Evolutionary conservation across 2,888 invertebrate genomes (phyloP).

Genomic region (Flexamia atlantica): DNA sequence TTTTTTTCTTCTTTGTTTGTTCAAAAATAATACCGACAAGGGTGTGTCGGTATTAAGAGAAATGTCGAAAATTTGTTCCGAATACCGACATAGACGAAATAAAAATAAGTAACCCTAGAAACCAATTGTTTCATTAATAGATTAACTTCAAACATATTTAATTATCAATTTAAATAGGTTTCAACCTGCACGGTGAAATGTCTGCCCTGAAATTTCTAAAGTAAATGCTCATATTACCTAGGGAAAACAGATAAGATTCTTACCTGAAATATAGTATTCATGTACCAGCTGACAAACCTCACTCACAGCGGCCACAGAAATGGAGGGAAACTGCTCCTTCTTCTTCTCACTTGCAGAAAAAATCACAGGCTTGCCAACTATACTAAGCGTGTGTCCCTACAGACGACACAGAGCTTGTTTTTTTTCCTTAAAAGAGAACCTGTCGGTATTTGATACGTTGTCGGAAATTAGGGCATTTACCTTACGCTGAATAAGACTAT

Average conservation of each 20-base stretch:
- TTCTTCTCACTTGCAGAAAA: neutral
- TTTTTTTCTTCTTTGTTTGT: neutral
- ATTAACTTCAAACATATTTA: neutral
- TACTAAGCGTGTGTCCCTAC: neutral
- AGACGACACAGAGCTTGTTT: no score
- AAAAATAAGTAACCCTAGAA: neutral
- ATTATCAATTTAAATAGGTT: neutral
- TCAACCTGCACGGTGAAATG: neutral
- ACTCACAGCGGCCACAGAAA: neutral
- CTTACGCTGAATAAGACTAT: no score
- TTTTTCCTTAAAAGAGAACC: no score
- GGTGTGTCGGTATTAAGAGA: neutral
- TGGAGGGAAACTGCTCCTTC: neutral
- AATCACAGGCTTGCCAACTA: neutral
- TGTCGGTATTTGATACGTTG: no score
- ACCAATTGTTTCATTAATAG: neutral
- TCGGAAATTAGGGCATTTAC: no score
- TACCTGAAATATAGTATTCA: slow-evolving; percentile 6
- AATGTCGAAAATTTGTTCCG: neutral
- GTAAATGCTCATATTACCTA: neutral
- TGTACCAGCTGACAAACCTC: neutral
- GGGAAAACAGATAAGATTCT: neutral
- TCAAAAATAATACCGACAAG: neutral
- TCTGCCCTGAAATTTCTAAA: neutral
- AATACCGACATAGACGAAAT: neutral